Percentiles rank a stretch among this genome's conserved stretches.
Evolutionary conservation across 2,888 invertebrate species (phyloP).

Genomic region (Drosophila tripunctata): DNA sequence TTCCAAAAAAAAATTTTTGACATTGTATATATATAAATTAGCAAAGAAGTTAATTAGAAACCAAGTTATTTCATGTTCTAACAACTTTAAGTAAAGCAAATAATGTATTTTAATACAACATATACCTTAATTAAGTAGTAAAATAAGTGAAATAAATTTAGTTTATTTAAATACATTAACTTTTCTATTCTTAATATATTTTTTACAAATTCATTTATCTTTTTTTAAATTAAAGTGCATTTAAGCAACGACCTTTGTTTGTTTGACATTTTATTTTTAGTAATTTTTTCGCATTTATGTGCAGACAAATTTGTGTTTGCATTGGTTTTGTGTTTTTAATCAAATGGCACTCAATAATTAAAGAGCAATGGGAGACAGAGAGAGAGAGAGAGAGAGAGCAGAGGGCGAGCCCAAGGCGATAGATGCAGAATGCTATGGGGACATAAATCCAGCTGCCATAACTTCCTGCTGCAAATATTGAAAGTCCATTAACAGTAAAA

Average conservation of each 20-base stretch:
- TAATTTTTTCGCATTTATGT: constrained; percentile 48
- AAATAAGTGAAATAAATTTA: no score
- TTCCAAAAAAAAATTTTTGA: no score
- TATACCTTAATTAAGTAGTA: no score
- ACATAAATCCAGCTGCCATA: constrained; percentile 76
- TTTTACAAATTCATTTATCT: not conserved
- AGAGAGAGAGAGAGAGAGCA: not conserved
- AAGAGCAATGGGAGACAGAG: constrained; percentile 28
- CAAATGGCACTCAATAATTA: constrained; percentile 69
- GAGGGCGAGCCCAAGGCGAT: constrained; percentile 14
- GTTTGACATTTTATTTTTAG: not conserved
- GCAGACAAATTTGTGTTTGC: constrained; percentile 49
- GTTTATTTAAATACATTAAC: no score
- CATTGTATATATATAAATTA: no score
- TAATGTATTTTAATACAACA: no score
- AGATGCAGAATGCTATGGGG: constrained; percentile 38
- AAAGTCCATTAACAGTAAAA: constrained; percentile 79
- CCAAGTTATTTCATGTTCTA: no score
- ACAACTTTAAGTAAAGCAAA: no score
- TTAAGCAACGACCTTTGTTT: not conserved
- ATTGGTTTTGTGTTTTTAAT: constrained; percentile 53
- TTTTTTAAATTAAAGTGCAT: constrained; percentile 3
- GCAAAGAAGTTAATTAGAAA: no score
- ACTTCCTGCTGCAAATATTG: constrained; percentile 73
- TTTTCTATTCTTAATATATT: not conserved